Conservation (phyloP, 2,113 vertebrate species). For the Salvelinus sp. region DNA sequence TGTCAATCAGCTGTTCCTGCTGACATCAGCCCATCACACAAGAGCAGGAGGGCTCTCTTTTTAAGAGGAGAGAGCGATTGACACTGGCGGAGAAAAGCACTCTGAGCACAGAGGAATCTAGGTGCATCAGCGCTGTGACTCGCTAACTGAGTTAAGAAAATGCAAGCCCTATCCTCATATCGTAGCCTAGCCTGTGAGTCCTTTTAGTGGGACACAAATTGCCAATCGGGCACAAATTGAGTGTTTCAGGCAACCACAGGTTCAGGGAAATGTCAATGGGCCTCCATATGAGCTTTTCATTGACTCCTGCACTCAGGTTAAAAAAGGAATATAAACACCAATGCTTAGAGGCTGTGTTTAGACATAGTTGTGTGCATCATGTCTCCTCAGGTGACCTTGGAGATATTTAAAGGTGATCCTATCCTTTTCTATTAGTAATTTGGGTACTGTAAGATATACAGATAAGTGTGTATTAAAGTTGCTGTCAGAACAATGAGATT, state of each 20-base stretch:
- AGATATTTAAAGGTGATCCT: no score
- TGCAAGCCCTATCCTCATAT: slow-evolving; percentile 37
- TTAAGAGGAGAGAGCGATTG: slow-evolving; percentile 64
- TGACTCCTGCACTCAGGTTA: slow-evolving; percentile 39
- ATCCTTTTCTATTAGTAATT: no score
- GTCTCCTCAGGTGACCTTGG: no score
- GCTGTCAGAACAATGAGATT: no score
- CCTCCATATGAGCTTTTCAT: slow-evolving; percentile 64
- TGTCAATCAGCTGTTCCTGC: slow-evolving; percentile 71
- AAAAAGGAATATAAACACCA: background rate
- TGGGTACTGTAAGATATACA: no score
- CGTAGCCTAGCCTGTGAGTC: slow-evolving; percentile 30
- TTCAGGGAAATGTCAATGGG: slow-evolving; percentile 53
- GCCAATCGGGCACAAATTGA: slow-evolving; percentile 67
- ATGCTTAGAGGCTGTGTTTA: background rate
- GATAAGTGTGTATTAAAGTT: no score
- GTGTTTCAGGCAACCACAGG: slow-evolving; percentile 52
- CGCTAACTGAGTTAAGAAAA: slow-evolving; percentile 73
- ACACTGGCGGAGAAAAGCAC: no score
- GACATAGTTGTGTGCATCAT: background rate
- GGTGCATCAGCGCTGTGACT: slow-evolving; percentile 53
- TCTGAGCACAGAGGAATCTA: slow-evolving; percentile 49
- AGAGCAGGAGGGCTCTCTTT: slow-evolving; percentile 44
- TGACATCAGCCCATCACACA: slow-evolving; percentile 71
- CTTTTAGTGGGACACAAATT: slow-evolving; percentile 69